Base-by-base conservation (phyloP, 2,797 vertebrate genomes). In the Sebastes nivosus region DNA sequence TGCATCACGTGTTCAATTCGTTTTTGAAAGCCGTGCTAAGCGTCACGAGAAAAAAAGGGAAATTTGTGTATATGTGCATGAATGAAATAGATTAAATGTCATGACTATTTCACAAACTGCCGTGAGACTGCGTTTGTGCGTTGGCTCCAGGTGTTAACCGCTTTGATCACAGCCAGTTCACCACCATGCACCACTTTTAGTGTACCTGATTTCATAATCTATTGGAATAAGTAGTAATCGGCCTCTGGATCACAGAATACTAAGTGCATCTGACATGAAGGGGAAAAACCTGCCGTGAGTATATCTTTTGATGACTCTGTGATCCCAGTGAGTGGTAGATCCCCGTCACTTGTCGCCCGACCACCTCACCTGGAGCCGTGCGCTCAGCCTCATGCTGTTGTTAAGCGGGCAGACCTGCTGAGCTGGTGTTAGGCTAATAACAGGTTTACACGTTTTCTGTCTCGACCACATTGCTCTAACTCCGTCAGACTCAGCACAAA, bases 341-440 rank as follows among this genome's bases (percentile, higher is more conserved):
- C 60, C 55, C 75, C 60, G 24, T 74, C 79, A 65, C 81, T 64
- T 61, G 50, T 25, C 46, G 46, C 50, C 74, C 67, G 25, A 3
- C 63, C 52, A 5, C 76, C 84, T 84, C 89, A 89, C 85, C 89
- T 87, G 80, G 54, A 79, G 61, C 69, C 36, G 82, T 18, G 67
- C 18, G 70, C 79, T 72, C 75, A 59, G 68, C 60, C 67, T 25
- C 67, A 61, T 5, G 76, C 89, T 87, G 87, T 79, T 77, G 87
- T 92, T 87, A 87, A 73, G 77, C 36, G 25, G 82, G 67, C 69
- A 83, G 86, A 93, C 89, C 77, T 93, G 94, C 94, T 95, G 92
- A 94, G 92, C 88, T 89, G 85, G 90, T 93, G 91, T 91, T 88
- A 74, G 79, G 58, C 73, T 95, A 95, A 96, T 95, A 85, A 93